These are phyloP conservation scores for Lissonota sp. DNA, from an alignment of 2,888 invertebrate species.

Conservation along the genomic window DNA sequence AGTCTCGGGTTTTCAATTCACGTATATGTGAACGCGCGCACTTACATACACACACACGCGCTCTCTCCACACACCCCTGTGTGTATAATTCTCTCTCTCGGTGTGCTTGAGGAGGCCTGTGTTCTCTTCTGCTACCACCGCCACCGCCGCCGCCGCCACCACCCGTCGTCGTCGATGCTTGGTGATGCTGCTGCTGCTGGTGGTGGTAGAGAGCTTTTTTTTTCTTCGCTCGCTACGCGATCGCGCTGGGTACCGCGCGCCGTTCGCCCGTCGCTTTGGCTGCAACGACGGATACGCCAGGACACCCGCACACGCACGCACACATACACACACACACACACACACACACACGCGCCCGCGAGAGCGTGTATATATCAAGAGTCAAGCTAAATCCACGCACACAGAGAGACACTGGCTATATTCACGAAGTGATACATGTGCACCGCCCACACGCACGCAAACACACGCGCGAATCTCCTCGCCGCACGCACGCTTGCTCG, in stretches of 20 bases:
- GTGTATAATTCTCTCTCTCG: background rate
- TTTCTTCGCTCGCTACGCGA: no score
- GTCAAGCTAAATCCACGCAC: slow-evolving; percentile 46
- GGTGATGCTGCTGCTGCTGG: slow-evolving; percentile 50
- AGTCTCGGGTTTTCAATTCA: no score
- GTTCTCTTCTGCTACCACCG: slow-evolving; percentile 58
- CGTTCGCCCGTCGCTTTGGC: slow-evolving; percentile 19
- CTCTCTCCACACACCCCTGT: slow-evolving; percentile 46
- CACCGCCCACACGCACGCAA: slow-evolving; percentile 48
- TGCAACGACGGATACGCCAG: slow-evolving; percentile 57
- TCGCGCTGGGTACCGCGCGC: background rate
- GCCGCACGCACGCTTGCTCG: slow-evolving; percentile 60
- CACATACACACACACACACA: slow-evolving; percentile 40
- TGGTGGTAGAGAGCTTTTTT: slow-evolving; percentile 20
- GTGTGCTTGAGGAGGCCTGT: slow-evolving; percentile 27
- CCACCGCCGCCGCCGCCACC: slow-evolving; percentile 21
- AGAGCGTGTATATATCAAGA: background rate
- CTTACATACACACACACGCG: slow-evolving; percentile 57
- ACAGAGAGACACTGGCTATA: slow-evolving; percentile 47
- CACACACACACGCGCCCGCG: slow-evolving; percentile 38
- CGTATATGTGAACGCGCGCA: slow-evolving; percentile 34
- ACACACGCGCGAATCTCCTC: slow-evolving; percentile 65
- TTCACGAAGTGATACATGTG: no score
- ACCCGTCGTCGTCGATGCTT: slow-evolving; percentile 1
- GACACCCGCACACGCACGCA: slow-evolving; percentile 53